phyloP scores from a whole-genome alignment of 2,113 vertebrate species.

The Steatornis caripensis region DNA sequence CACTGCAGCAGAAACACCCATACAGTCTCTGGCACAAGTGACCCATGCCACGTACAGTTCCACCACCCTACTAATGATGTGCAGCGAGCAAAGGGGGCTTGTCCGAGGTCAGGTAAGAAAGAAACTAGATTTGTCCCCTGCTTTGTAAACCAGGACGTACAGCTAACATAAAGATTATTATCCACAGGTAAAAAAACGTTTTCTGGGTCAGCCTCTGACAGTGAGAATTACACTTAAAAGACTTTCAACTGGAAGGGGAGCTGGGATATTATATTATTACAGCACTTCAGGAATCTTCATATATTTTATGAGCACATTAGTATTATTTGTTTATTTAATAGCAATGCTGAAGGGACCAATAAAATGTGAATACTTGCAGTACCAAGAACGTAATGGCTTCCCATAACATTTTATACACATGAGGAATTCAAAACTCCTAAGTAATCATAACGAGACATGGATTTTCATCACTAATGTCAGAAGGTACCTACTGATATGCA shows the following conservation, averaged over 20 bases:
- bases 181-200: neutral
- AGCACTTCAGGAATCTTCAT: conserved; percentile 42
- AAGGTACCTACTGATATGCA: conserved; percentile 21
- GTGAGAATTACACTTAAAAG: neutral
- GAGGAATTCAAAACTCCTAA: conserved; percentile 51
- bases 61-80: neutral
- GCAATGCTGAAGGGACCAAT: conserved; percentile 55
- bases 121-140: neutral
- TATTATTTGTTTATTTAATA: conserved; percentile 68
- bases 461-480: conserved; percentile 50
- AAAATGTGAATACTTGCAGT: conserved; percentile 54
- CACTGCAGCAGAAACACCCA: accelerated
- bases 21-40: neutral
- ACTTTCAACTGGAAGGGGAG: neutral
- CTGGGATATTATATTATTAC: conserved; percentile 21
- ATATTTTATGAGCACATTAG: conserved; percentile 50
- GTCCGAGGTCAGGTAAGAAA: neutral
- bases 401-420: conserved; percentile 57
- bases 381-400: conserved; percentile 50
- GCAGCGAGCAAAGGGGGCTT: neutral
- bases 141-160: neutral
- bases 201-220: neutral
- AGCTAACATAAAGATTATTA: neutral
- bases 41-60: accelerated
- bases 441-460: conserved; percentile 53